Percentiles rank a stretch among this genome's conserved stretches.
These are phyloP conservation scores for Samia ricini DNA, from an alignment of 1,140 invertebrate genomes.

Conservation along the genomic window DNA sequence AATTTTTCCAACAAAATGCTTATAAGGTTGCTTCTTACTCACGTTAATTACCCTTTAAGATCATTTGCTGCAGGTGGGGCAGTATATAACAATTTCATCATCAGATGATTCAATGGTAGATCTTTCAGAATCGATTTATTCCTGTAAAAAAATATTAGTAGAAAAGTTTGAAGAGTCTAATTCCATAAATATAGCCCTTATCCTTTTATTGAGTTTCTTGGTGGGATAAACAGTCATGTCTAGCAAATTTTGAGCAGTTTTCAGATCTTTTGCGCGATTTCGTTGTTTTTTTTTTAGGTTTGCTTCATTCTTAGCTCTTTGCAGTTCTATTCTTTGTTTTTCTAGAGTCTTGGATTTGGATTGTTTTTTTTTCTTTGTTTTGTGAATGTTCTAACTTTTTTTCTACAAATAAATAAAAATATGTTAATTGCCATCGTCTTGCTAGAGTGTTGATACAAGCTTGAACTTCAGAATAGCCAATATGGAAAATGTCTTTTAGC, in stretches of 20 bases:
- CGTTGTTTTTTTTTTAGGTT: constrained; percentile 13
- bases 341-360: too few species aligned
- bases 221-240: background rate
- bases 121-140: constrained; percentile 2
- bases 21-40: constrained; percentile 9
- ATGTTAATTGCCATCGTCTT: too few species aligned
- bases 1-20: constrained; percentile 11
- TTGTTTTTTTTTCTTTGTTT: too few species aligned
- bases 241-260: constrained; percentile 6
- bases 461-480: too few species aligned
- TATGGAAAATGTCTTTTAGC: too few species aligned
- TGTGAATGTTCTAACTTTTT: too few species aligned
- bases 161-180: background rate
- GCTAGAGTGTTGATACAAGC: too few species aligned
- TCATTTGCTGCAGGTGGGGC: constrained; percentile 6
- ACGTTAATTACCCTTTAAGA: constrained; percentile 3
- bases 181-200: too few species aligned
- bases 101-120: constrained; percentile 6
- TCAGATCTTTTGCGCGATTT: constrained; percentile 10
- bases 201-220: too few species aligned
- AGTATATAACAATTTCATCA: constrained; percentile 10
- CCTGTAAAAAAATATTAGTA: constrained; percentile 5
- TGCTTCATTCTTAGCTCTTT: constrained; percentile 7
- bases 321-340: too few species aligned
- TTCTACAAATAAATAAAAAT: too few species aligned